These are phyloP conservation scores for Mesorhabditis sp. DNA, from an alignment of 2,888 invertebrate species.

Conservation along the genomic window DNA sequence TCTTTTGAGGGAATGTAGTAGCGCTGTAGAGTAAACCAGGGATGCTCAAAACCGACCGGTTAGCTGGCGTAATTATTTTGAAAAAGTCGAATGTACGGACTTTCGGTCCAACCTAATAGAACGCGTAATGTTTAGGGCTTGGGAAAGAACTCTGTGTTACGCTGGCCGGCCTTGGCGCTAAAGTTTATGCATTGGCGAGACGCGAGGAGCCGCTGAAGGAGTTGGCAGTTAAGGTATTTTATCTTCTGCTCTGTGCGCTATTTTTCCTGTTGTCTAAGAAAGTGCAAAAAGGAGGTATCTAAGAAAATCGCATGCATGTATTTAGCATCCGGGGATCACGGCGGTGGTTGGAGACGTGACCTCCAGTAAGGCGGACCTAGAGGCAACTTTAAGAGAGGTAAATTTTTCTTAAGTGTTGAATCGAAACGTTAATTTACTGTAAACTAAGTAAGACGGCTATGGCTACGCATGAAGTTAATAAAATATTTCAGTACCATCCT, in stretches of 20 bases:
- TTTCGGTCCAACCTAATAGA: too few relatives aligned
- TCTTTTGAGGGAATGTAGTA: too few relatives aligned
- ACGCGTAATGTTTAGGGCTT: slow-evolving; percentile 17
- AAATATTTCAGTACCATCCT: slow-evolving; percentile 26
- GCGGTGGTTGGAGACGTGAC: slow-evolving; percentile 32
- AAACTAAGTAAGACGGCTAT: too few relatives aligned
- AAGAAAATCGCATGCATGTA: too few relatives aligned
- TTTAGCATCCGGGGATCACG: slow-evolving; percentile 19
- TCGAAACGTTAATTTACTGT: too few relatives aligned
- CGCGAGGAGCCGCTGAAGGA: slow-evolving; percentile 18
- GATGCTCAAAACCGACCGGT: too few relatives aligned
- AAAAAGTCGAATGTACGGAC: too few relatives aligned
- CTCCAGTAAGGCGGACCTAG: slow-evolving; percentile 23
- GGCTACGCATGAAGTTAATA: too few relatives aligned
- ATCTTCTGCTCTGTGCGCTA: not conserved
- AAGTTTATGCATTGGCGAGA: slow-evolving; percentile 32
- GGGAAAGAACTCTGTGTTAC: slow-evolving; percentile 25
- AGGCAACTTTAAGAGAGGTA: slow-evolving; percentile 13
- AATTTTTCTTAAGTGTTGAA: not conserved
- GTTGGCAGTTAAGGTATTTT: slow-evolving; percentile 18
- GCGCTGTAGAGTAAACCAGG: too few relatives aligned
- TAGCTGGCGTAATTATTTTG: too few relatives aligned
- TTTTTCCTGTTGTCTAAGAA: not conserved
- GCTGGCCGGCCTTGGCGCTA: slow-evolving; percentile 28
- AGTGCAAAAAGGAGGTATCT: too few relatives aligned